Percentiles rank a stretch among this genome's conserved stretches.
Evolutionary conservation across 2,888 invertebrate genomes (phyloP).

Genomic region (Balanococcus diminutus): DNA sequence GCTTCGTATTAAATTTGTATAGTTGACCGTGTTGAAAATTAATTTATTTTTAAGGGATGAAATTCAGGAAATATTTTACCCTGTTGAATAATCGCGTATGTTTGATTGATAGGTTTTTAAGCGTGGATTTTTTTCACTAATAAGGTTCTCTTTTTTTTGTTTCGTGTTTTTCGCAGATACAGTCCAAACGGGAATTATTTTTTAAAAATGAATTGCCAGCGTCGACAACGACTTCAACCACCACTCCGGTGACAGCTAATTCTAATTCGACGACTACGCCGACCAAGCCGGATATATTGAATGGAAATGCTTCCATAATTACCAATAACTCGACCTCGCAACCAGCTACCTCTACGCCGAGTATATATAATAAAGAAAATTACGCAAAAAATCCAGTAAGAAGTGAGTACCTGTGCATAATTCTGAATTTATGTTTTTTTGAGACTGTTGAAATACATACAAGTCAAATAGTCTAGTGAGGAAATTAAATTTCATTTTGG

Average conservation of each 20-base stretch:
- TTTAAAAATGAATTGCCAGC: conserved; percentile 68
- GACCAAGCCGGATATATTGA: conserved; percentile 60
- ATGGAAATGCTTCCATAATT: conserved; percentile 45
- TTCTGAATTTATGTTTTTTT: neutral
- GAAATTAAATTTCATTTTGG: too few relatives aligned
- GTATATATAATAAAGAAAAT: conserved; percentile 48
- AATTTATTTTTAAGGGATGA: neutral
- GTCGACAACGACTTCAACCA: conserved; percentile 64
- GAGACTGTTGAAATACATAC: too few relatives aligned
- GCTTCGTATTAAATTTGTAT: neutral
- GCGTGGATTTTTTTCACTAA: neutral
- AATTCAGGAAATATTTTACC: neutral
- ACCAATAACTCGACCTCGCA: conserved; percentile 62
- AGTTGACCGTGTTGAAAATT: too few relatives aligned
- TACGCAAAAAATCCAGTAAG: conserved; percentile 50
- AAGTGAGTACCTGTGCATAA: conserved; percentile 31
- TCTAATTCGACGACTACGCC: conserved; percentile 63
- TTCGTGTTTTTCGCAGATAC: conserved; percentile 67
- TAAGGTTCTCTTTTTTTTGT: neutral
- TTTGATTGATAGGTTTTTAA: neutral
- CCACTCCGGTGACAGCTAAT: conserved; percentile 63
- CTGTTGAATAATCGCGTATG: neutral
- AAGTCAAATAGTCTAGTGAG: too few relatives aligned
- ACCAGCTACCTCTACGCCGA: conserved; percentile 61
- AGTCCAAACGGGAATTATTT: conserved; percentile 85